phyloP scores from a whole-genome alignment of 1,140 invertebrate genomes.

The Drosophila novamexicana region DNA sequence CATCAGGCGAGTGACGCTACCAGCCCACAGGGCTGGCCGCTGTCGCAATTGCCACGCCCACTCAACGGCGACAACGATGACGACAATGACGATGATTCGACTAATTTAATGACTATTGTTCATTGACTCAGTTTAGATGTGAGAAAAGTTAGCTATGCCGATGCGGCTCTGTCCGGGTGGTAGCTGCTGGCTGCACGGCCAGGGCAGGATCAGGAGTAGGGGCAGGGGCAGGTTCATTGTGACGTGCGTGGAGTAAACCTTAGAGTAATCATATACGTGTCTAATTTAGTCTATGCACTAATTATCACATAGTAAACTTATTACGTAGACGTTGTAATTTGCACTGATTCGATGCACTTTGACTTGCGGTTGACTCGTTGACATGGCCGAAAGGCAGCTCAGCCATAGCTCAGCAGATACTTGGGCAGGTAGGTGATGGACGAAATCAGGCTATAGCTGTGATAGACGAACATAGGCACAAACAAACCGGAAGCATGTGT shows the following conservation, averaged over 20 bases:
- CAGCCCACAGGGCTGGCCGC: neutral
- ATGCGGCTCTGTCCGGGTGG: neutral
- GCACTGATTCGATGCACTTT: constrained; percentile 58
- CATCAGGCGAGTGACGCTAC: constrained; percentile 8
- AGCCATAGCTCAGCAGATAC: constrained; percentile 77
- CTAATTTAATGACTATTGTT: constrained; percentile 79
- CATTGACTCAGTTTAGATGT: constrained; percentile 61
- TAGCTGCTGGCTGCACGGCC: neutral
- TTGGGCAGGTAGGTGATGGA: constrained; percentile 82
- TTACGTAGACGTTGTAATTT: constrained; percentile 52
- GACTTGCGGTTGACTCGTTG: constrained; percentile 51
- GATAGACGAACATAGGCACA: neutral
- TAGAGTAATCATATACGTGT: constrained; percentile 9
- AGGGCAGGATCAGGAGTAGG: no score
- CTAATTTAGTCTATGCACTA: constrained; percentile 62
- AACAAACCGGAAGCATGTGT: neutral
- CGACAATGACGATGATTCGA: constrained; percentile 25
- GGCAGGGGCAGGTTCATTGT: constrained; percentile 13
- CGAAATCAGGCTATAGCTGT: constrained; percentile 78
- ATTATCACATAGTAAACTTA: constrained; percentile 82
- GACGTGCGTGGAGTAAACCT: constrained; percentile 5
- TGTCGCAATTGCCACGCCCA: constrained; percentile 27
- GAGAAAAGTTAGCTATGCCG: neutral
- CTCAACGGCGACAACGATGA: constrained; percentile 14
- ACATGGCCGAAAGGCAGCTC: constrained; percentile 14